Conservation (phyloP, 2,113 vertebrate genomes). For the Euleptes europaea region DNA sequence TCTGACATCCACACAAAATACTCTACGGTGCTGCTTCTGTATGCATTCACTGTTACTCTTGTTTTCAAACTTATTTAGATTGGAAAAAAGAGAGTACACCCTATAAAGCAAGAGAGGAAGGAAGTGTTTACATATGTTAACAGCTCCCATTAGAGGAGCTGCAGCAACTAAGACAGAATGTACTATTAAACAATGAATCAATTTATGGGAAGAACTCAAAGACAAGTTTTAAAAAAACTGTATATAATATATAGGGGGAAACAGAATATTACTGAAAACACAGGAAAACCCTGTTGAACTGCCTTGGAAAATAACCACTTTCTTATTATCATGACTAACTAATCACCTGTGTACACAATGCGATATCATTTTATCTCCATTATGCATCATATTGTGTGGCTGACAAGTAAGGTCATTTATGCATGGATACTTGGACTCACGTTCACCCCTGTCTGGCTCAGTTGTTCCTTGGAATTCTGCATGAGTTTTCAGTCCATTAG, state of each 20-base stretch:
- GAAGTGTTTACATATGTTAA: constrained; percentile 59
- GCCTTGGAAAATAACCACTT: background rate
- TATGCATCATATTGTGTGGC: background rate
- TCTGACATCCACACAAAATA: background rate
- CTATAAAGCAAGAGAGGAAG: constrained; percentile 36
- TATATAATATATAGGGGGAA: background rate
- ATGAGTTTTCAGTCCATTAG: too few species aligned
- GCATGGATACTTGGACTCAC: too few species aligned
- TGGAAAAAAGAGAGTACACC: constrained; percentile 51
- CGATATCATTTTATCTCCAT: background rate
- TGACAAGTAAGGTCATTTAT: too few species aligned
- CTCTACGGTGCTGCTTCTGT: constrained; percentile 17
- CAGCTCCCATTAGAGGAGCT: constrained; percentile 45
- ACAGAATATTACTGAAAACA: background rate
- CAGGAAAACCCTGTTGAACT: background rate
- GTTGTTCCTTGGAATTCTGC: too few species aligned
- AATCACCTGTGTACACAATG: background rate
- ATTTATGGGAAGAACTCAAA: constrained; percentile 4
- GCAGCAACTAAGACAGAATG: background rate
- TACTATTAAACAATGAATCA: constrained; percentile 10
- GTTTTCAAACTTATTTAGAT: constrained; percentile 69
- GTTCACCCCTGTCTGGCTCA: too few species aligned
- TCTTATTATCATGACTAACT: background rate
- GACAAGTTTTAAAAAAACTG: constrained; percentile 7
- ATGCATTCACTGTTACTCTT: constrained; percentile 3